phyloP scores from a whole-genome alignment of 2,797 vertebrate species.

The Melanotaenia nigrans region DNA sequence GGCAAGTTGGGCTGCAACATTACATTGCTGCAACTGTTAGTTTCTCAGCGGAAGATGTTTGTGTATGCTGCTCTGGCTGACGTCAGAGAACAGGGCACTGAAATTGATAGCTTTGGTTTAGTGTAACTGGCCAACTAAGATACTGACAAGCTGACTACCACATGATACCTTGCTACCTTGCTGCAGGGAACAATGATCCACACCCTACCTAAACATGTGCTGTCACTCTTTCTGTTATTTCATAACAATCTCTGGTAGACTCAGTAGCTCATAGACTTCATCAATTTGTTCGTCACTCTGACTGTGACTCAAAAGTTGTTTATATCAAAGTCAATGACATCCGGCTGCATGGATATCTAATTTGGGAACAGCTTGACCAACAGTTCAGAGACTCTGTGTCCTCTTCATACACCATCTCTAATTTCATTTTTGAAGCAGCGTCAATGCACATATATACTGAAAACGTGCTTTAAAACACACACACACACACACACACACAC shows the following conservation, averaged over 20 bases:
- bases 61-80: slow-evolving; percentile 38
- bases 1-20: slow-evolving; percentile 46
- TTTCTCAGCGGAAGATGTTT: slow-evolving; percentile 55
- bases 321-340: slow-evolving; percentile 57
- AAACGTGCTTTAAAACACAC: neutral
- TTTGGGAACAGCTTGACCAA: slow-evolving; percentile 64
- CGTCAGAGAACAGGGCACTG: slow-evolving; percentile 47
- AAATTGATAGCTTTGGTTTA: slow-evolving; percentile 71
- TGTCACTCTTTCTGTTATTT: slow-evolving; percentile 28
- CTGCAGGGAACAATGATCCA: slow-evolving; percentile 15
- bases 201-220: neutral
- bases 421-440: slow-evolving; percentile 41
- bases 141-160: slow-evolving; percentile 57
- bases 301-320: slow-evolving; percentile 42
- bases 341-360: slow-evolving; percentile 42
- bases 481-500: no score
- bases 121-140: slow-evolving; percentile 46
- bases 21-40: slow-evolving; percentile 37
- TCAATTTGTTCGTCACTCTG: slow-evolving; percentile 30
- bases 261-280: slow-evolving; percentile 9
- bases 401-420: slow-evolving; percentile 29
- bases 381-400: slow-evolving; percentile 35
- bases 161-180: slow-evolving; percentile 55
- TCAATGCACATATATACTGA: slow-evolving; percentile 1
- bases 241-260: neutral